These are phyloP conservation scores for Atta colombica DNA, from an alignment of 1,140 invertebrate genomes.

Conservation along the genomic window DNA sequence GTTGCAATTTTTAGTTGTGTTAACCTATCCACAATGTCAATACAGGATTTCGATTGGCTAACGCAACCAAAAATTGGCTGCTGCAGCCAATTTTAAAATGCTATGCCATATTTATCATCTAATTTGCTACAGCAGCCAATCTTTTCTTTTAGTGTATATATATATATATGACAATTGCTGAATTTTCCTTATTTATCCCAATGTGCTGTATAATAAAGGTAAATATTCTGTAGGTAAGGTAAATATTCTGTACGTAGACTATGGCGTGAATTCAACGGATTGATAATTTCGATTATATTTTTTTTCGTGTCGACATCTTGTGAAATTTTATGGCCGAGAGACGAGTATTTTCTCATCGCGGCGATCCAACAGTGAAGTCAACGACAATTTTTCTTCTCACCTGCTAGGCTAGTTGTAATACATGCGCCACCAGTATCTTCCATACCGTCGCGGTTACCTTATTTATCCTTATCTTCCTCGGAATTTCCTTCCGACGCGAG, in stretches of 20 bases:
- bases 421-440: conserved; percentile 47
- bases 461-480: conserved; percentile 64
- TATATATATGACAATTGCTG: background rate
- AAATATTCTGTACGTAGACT: background rate
- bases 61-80: too few species aligned
- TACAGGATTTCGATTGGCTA: too few species aligned
- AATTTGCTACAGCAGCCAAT: too few species aligned
- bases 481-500: conserved; percentile 48
- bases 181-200: background rate
- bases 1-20: too few species aligned
- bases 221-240: background rate
- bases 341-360: background rate
- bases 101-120: too few species aligned
- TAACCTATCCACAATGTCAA: too few species aligned
- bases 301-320: background rate
- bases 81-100: too few species aligned
- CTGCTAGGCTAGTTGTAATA: conserved; percentile 41
- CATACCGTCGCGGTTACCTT: conserved; percentile 17
- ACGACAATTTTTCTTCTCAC: conserved; percentile 58
- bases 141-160: too few species aligned
- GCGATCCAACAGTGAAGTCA: conserved; percentile 34
- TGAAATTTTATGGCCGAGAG: background rate
- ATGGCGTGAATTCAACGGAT: background rate
- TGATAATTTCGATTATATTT: background rate
- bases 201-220: background rate